A percentile compares a stretch with the other conserved stretches of the same genome.
These are phyloP conservation scores for Craterocephalus amniculus DNA, from an alignment of 2,797 vertebrate genomes.

Conservation along the genomic window DNA sequence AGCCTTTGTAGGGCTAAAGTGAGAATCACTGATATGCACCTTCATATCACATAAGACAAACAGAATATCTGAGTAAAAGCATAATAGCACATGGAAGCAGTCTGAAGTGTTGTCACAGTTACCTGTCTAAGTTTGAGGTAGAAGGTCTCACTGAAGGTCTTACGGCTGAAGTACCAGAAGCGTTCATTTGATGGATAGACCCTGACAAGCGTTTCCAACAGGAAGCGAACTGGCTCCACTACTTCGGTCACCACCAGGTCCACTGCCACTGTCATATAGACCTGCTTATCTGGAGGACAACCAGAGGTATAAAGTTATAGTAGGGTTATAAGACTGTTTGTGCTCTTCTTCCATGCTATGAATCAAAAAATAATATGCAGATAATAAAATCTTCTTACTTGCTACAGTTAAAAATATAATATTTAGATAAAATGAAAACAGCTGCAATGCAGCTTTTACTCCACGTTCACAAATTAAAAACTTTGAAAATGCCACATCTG, in stretches of 20 bases:
- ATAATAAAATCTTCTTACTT: neutral
- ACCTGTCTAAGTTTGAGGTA: slow-evolving; percentile 92
- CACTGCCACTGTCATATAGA: slow-evolving; percentile 95
- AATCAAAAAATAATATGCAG: slow-evolving; percentile 1
- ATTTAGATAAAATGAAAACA: neutral
- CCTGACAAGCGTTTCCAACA: slow-evolving; percentile 91
- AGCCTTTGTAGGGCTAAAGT: too few species aligned
- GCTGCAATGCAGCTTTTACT: neutral
- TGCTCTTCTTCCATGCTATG: neutral
- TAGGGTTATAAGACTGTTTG: neutral
- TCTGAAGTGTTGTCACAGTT: slow-evolving; percentile 21
- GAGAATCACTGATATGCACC: too few species aligned
- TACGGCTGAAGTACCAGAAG: slow-evolving; percentile 99
- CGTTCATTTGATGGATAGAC: slow-evolving; percentile 95
- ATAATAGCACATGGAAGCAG: neutral
- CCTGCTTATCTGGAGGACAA: slow-evolving; percentile 89
- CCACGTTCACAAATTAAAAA: neutral
- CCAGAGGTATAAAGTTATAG: neutral
- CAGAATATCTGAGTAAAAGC: neutral
- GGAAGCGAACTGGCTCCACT: slow-evolving; percentile 93
- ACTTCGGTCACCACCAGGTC: slow-evolving; percentile 97
- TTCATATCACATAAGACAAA: neutral
- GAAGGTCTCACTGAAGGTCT: slow-evolving; percentile 95
- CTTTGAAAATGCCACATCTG: too few species aligned
- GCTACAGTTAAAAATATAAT: neutral